phyloP scores from a whole-genome alignment of 1,140 invertebrate genomes.

The Gryon sp. region DNA sequence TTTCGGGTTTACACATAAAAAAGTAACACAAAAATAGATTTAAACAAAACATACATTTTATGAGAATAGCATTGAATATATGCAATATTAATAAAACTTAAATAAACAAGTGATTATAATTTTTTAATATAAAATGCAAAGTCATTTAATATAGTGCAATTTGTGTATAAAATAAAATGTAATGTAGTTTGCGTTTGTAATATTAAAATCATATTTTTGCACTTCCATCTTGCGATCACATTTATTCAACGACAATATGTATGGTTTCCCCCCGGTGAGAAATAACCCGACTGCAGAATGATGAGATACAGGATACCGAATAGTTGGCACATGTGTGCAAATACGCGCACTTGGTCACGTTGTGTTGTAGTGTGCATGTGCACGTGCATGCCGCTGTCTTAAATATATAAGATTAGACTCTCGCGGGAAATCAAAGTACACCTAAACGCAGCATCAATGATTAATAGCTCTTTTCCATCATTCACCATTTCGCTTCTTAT shows the following conservation, averaged over 20 bases:
- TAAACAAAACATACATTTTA: too few relatives aligned
- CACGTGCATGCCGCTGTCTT: conserved; percentile 14
- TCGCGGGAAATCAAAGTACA: conserved; percentile 63
- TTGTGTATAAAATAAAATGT: too few relatives aligned
- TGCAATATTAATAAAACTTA: too few relatives aligned
- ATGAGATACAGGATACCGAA: conserved; percentile 36
- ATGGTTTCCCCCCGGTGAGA: conserved; percentile 17
- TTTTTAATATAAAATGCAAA: too few relatives aligned
- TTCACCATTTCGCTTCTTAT: conserved; percentile 29
- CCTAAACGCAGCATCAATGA: conserved; percentile 60
- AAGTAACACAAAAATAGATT: too few relatives aligned
- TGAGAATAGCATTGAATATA: too few relatives aligned
- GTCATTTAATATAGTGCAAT: too few relatives aligned
- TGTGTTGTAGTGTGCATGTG: neutral
- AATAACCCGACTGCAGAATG: conserved; percentile 31
- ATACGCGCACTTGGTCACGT: conserved; percentile 4
- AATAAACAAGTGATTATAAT: too few relatives aligned
- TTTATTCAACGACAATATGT: conserved; percentile 9
- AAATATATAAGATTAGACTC: conserved; percentile 55
- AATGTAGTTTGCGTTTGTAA: neutral
- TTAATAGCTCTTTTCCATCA: conserved; percentile 46
- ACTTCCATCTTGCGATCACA: neutral
- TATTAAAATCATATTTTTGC: conserved; percentile 7
- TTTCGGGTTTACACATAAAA: too few relatives aligned
- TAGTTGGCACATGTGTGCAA: conserved; percentile 25